These are phyloP conservation scores for Centrocercus urophasianus DNA, from an alignment of 2,113 vertebrate species.

Conservation along the genomic window DNA sequence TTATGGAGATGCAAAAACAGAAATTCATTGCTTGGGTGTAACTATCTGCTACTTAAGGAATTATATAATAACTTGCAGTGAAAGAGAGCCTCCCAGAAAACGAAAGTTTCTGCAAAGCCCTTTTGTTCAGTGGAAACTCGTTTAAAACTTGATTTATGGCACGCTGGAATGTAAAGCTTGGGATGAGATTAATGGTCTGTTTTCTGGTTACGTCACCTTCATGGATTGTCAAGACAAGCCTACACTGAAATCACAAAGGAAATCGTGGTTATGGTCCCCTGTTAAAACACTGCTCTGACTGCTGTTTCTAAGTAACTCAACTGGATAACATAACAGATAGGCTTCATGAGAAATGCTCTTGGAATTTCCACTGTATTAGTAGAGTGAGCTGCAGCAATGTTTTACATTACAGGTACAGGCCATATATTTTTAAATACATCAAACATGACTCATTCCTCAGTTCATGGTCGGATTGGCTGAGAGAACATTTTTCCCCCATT, in stretches of 20 bases:
- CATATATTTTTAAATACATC: constrained; percentile 45
- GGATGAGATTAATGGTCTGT: constrained; percentile 70
- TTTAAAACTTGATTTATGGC: constrained; percentile 70
- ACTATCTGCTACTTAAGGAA: constrained; percentile 14
- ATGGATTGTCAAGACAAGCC: constrained; percentile 64
- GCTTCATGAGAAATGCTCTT: constrained; percentile 40
- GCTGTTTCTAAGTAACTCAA: constrained; percentile 67
- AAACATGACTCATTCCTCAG: neutral
- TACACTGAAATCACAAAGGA: constrained; percentile 54
- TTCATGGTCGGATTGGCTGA: neutral
- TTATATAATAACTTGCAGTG: neutral
- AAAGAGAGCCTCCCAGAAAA: constrained; percentile 13
- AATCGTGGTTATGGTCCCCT: constrained; percentile 48
- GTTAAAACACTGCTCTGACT: constrained; percentile 3
- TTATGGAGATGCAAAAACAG: neutral
- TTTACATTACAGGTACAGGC: constrained; percentile 42
- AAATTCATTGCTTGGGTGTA: neutral
- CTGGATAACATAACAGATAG: constrained; percentile 67
- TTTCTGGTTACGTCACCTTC: constrained; percentile 72
- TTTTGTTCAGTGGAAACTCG: constrained; percentile 59
- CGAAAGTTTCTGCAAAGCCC: constrained; percentile 19
- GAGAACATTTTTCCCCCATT: neutral
- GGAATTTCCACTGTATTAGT: constrained; percentile 43
- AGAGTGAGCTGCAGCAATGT: neutral
- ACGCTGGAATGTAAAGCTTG: constrained; percentile 56